Evolutionary conservation across 1,140 invertebrate genomes (phyloP).

Genomic region (Procambarus clarkii): DNA sequence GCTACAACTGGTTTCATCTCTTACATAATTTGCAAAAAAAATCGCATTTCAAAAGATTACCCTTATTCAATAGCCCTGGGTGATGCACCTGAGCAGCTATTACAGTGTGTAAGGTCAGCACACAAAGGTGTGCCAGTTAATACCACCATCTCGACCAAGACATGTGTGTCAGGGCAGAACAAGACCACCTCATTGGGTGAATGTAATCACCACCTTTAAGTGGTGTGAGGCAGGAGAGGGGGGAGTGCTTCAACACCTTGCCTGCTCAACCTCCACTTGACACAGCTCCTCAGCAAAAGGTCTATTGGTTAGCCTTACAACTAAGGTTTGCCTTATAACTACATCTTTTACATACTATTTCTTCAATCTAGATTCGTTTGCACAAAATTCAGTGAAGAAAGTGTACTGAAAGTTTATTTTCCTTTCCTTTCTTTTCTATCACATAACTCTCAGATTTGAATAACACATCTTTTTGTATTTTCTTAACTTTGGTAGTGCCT

Average conservation of each 20-base stretch:
- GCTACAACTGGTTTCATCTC: constrained; percentile 41
- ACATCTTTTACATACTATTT: constrained; percentile 60
- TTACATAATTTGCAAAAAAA: constrained; percentile 43
- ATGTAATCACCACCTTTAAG: not conserved
- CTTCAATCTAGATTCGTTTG: constrained; percentile 70
- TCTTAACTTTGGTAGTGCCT: constrained; percentile 66
- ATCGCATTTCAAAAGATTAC: constrained; percentile 55
- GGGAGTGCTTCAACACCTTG: not conserved
- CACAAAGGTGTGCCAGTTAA: not conserved
- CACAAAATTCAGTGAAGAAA: constrained; percentile 70
- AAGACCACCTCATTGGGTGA: constrained; percentile 1
- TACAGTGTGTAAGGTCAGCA: constrained; percentile 12
- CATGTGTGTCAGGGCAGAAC: not conserved
- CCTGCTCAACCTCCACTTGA: constrained; percentile 24
- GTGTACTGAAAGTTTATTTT: constrained; percentile 65
- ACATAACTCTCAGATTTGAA: constrained; percentile 67
- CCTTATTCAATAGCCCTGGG: constrained; percentile 69
- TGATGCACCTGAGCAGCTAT: constrained; percentile 49
- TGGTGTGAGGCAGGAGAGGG: not conserved
- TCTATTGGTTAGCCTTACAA: constrained; percentile 66
- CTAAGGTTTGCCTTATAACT: constrained; percentile 64
- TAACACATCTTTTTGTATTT: constrained; percentile 67
- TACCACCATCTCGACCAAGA: constrained; percentile 29
- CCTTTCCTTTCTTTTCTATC: too few species aligned
- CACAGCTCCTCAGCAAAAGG: constrained; percentile 49